Base-by-base conservation (phyloP, 1,140 invertebrate genomes). In the Polyergus mexicanus region DNA sequence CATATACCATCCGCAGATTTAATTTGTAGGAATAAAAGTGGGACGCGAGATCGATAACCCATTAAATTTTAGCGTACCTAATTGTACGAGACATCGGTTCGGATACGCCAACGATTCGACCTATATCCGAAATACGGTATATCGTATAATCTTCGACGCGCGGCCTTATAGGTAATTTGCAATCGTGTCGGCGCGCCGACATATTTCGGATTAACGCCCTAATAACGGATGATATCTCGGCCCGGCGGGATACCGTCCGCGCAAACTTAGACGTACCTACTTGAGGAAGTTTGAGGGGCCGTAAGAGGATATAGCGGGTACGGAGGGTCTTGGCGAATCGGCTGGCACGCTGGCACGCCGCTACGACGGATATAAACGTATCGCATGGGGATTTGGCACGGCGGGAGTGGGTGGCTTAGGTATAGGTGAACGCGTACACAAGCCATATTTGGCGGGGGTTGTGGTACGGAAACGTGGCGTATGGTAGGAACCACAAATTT, bases 201-300 rank as follows among this genome's bases (percentile, higher is more conserved):
- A 84, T 92, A 92, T 92, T 93, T 92, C 87, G 91, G 91, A 93
- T 93, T 94, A 94, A 93, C 87, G 77, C 90, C 85, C 88, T 93
- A 94, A 93, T 93, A 93, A 92, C 89, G 90, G 92, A 92, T 92
- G 92, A 93, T 93, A 92, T 92, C 92, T 92, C 68, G 77, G 86
- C 84, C 90, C 91, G 19, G 62, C 88, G 92, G 89, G 92, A 92
- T 91, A 89, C 87, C 71, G 88, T 90, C 88, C 89, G 84, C 86
- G 89, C 87, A 90, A 90, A 92, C 92, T 92, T 91, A 89, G 80
- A 88, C 90, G 84, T 87, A 89, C 75, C 88, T 88, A 90, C 90
- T 93, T 89, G 89, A 89, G 88, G 68, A 92, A 91, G 87, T 92
- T 91, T 85, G 86, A 88, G 87, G 88, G 88, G 74, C 78, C 80